Evolutionary conservation across 2,888 invertebrate genomes (phyloP).

Genomic region (Thalpophila matura): DNA sequence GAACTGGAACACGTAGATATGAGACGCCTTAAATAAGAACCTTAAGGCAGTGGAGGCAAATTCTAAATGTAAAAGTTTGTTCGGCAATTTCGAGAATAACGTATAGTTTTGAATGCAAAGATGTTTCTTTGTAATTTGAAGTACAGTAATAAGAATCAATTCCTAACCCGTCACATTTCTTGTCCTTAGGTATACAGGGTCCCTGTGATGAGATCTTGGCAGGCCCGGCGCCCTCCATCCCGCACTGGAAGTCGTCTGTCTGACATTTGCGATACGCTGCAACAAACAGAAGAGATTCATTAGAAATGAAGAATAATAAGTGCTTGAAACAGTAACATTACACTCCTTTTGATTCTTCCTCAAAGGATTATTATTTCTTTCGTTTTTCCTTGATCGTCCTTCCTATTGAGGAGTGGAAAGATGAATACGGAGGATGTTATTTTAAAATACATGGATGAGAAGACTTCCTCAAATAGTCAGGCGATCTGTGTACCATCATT

Average conservation of each 20-base stretch:
- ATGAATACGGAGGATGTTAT: neutral
- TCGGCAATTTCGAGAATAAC: no score
- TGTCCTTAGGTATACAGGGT: constrained; percentile 96
- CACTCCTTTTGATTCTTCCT: no score
- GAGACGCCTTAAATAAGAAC: no score
- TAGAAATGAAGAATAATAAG: neutral
- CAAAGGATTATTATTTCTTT: neutral
- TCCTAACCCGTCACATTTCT: constrained; percentile 95
- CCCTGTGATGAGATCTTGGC: constrained; percentile 91
- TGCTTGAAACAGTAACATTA: no score
- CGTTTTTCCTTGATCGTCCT: no score
- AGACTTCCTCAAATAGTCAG: no score
- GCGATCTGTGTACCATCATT: no score
- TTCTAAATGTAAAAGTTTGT: no score
- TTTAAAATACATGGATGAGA: neutral
- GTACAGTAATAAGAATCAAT: neutral
- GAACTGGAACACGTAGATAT: no score
- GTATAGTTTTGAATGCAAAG: no score
- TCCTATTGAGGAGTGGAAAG: neutral
- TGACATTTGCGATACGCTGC: constrained; percentile 97
- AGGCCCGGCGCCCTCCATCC: constrained; percentile 88
- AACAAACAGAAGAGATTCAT: constrained; percentile 67
- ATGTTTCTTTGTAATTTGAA: no score
- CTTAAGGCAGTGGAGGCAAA: no score
- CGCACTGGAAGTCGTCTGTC: constrained; percentile 96